Conservation (phyloP, 2,113 vertebrate species). For the Nibea coibor region DNA sequence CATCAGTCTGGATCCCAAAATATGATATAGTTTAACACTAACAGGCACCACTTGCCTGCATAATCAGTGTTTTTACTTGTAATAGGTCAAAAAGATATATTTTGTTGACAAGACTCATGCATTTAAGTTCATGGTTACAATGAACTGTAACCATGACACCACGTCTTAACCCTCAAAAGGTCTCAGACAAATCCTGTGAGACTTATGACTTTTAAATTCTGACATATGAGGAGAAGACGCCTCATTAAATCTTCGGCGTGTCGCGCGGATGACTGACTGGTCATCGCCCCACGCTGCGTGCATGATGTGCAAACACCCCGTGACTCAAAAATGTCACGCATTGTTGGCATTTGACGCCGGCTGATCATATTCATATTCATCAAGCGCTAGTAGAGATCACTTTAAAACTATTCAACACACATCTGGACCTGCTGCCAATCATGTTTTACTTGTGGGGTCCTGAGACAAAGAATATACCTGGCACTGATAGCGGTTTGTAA, state of each 20-base stretch:
- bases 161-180: neutral
- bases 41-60: neutral
- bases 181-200: neutral
- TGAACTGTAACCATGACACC: neutral
- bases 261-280: constrained; percentile 13
- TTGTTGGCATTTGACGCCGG: neutral
- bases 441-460: constrained; percentile 2
- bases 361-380: constrained; percentile 13
- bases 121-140: too few relatives aligned
- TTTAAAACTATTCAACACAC: neutral
- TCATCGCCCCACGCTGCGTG: neutral
- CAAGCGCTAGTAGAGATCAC: constrained; percentile 3
- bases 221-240: constrained; percentile 15
- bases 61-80: neutral
- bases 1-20: too few relatives aligned
- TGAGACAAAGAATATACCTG: constrained; percentile 44
- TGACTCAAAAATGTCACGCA: constrained; percentile 4
- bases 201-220: neutral
- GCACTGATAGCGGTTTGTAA: constrained; percentile 11
- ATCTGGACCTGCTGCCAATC: constrained; percentile 9
- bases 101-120: neutral
- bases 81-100: neutral
- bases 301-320: neutral
- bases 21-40: too few relatives aligned
- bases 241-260: constrained; percentile 18